Conservation (phyloP, 2,888 invertebrate species). For the Tiphia femorata region DNA sequence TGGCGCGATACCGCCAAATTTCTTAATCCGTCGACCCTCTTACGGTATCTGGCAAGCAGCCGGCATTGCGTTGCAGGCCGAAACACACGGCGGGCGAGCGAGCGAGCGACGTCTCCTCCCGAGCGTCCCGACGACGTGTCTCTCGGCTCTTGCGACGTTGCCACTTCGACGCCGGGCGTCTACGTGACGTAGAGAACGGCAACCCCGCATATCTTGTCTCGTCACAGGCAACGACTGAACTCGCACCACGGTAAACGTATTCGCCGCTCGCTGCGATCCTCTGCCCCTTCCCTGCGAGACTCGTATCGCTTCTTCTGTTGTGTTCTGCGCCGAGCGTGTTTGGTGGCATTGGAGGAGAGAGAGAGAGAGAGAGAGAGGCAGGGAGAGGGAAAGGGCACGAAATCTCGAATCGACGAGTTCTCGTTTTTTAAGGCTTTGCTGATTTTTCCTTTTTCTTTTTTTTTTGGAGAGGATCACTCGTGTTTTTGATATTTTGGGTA, state of each 20-base stretch:
- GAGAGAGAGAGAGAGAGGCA: background rate
- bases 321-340: constrained; percentile 6
- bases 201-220: constrained; percentile 24
- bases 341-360: background rate
- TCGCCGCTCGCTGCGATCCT: constrained; percentile 31
- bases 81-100: no score
- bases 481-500: no score
- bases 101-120: constrained; percentile 12
- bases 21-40: constrained; percentile 55
- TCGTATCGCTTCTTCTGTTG: background rate
- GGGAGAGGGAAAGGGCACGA: background rate
- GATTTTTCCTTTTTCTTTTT: no score
- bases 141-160: constrained; percentile 23
- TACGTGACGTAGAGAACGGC: constrained; percentile 33
- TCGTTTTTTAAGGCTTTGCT: no score
- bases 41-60: constrained; percentile 48
- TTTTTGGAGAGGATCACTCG: no score
- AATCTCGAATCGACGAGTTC: no score
- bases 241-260: constrained; percentile 34
- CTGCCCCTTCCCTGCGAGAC: background rate
- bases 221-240: constrained; percentile 23
- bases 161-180: constrained; percentile 21
- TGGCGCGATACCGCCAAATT: constrained; percentile 48
- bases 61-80: constrained; percentile 47
- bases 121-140: constrained; percentile 12